Base-by-base conservation (phyloP, 2,888 invertebrate species). In the Tenthredo amoena region DNA sequence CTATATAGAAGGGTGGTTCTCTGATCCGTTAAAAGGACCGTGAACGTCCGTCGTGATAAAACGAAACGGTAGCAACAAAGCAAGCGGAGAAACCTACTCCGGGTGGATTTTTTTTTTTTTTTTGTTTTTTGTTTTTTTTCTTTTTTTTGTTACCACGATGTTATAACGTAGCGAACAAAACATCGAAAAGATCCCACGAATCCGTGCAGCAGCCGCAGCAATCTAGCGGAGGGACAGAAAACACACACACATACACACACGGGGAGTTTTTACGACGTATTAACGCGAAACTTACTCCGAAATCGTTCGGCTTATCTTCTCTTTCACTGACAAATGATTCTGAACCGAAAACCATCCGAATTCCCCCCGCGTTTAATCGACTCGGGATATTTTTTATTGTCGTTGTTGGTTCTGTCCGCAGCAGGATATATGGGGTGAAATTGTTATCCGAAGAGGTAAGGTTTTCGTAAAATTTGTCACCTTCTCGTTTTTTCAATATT, bases 1-100 rank as follows among this genome's bases (percentile, higher is more conserved):
- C 21, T 37, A 7, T 40, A 47, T 47, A 62, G 62, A n/a, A 62
- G 81, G 81, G 81, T 58, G 40, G 72, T 43, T 74, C 43, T 74
- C 55, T 58, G 81, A 81, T 81, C 40, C 62, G 81, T 81, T 81
- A 81, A 81, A 81, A 81, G 81, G 81, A 62, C 81, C 81, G 62
- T 40, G 62, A 40, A 81, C 58, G 62, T 81, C 37, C 62, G 37
- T 37, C 12, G 58, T 62, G 81, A 81, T 62, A 81, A 81, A 81
- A 81, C 62, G 40, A 62, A 58, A 81, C 81, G 37, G 31, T 4
- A 62, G 12, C 58, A 62, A 58, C 58, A 81, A 62, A 58, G 40
- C 58, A 40, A 81, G 37, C 62, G 18, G 55, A 79, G 68, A 77
- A 77, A 77, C 72, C 72, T 40, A 74, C 77, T 77, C 31, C 47